phyloP scores from a whole-genome alignment of 2,888 invertebrate species.

The Lypha dubia region DNA sequence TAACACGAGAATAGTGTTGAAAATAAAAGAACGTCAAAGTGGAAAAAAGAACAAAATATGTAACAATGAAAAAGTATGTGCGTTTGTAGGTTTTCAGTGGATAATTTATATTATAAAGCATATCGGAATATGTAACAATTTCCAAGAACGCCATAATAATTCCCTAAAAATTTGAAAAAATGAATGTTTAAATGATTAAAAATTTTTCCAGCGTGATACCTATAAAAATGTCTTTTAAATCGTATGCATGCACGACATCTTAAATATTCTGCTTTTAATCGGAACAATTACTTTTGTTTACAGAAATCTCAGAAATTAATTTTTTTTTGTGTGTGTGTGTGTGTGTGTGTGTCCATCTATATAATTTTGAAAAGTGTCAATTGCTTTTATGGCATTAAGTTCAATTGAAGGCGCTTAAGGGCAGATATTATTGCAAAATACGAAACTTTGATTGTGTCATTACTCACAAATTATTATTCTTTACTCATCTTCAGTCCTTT shows the following conservation, averaged over 20 bases:
- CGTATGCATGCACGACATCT: too few species aligned
- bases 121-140: not conserved
- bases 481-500: not conserved
- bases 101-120: not conserved
- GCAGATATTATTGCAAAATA: conserved; percentile 54
- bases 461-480: conserved; percentile 2
- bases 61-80: conserved; percentile 8
- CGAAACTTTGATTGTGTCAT: conserved; percentile 62
- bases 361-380: conserved; percentile 63
- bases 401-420: conserved; percentile 67
- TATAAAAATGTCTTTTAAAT: too few species aligned
- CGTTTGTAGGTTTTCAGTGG: conserved; percentile 5
- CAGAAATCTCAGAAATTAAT: too few species aligned
- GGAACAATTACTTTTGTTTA: too few species aligned
- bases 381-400: conserved; percentile 69
- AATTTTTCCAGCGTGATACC: too few species aligned
- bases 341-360: conserved; percentile 20
- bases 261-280: too few species aligned
- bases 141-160: too few species aligned
- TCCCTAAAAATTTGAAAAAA: too few species aligned
- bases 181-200: too few species aligned
- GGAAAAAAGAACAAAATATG: not conserved
- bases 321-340: too few species aligned
- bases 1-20: conserved; percentile 17
- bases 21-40: conserved; percentile 27